phyloP scores from a whole-genome alignment of 2,888 invertebrate species.

The Odontocerum albicorne region DNA sequence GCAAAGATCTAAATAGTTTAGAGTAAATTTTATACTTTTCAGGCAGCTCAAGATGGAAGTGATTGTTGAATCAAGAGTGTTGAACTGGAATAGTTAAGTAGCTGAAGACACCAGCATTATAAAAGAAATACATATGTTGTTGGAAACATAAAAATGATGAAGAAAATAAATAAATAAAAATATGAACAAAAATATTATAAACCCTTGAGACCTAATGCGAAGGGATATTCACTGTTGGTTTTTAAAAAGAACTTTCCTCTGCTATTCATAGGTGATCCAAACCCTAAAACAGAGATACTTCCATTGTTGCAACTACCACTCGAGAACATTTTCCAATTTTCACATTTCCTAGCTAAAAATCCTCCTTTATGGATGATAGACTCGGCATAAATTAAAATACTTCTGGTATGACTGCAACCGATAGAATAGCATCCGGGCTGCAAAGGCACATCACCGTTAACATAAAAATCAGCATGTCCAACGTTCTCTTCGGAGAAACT shows the following conservation, averaged over 20 bases:
- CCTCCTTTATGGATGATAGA: conserved; percentile 17
- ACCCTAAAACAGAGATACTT: conserved; percentile 11
- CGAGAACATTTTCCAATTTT: conserved; percentile 12
- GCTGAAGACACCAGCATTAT: no score
- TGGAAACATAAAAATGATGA: no score
- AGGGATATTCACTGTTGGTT: conserved; percentile 12
- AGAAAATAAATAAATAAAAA: no score
- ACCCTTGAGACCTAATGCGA: conserved; percentile 11
- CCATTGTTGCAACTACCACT: conserved; percentile 5
- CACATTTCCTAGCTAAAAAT: conserved; percentile 25
- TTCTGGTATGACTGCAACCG: conserved; percentile 26
- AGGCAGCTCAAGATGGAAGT: no score
- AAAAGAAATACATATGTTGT: no score
- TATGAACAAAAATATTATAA: no score
- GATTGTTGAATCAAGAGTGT: no score
- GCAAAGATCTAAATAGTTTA: no score
- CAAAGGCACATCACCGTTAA: conserved; percentile 19
- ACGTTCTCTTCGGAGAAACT: conserved; percentile 16
- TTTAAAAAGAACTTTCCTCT: conserved; percentile 20
- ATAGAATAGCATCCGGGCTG: conserved; percentile 28
- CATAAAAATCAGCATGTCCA: conserved; percentile 31
- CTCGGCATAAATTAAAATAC: conserved; percentile 21
- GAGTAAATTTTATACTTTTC: no score
- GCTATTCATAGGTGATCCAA: conserved; percentile 6
- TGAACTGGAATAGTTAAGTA: no score